Evolutionary conservation across 2,113 vertebrate genomes (phyloP).

Genomic region (Cryptotis parvus): DNA sequence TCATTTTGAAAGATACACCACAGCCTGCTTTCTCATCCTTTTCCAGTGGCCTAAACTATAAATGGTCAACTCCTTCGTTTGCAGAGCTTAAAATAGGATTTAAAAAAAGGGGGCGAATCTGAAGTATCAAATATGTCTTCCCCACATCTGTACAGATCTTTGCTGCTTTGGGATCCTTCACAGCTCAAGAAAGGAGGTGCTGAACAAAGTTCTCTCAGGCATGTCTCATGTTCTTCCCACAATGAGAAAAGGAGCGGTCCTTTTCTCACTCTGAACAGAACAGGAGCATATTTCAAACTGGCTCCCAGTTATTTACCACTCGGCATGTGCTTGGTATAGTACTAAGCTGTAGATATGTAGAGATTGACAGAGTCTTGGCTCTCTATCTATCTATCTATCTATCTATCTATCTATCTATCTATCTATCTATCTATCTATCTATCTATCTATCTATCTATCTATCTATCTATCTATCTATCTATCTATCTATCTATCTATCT

Average conservation of each 20-base stretch:
- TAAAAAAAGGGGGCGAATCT: not conserved
- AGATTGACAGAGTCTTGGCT: not conserved
- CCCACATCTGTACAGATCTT: slow-evolving; percentile 17
- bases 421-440: too few species aligned
- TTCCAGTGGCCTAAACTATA: slow-evolving; percentile 45
- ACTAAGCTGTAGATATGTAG: not conserved
- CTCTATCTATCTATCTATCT: too few species aligned
- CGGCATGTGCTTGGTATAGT: not conserved
- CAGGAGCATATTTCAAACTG: not conserved
- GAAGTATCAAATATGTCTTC: too few species aligned
- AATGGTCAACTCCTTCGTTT: slow-evolving; percentile 29
- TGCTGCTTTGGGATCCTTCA: slow-evolving; percentile 27
- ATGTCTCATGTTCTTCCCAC: not conserved
- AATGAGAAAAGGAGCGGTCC: too few species aligned
- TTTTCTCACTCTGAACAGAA: not conserved
- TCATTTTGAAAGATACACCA: slow-evolving; percentile 38
- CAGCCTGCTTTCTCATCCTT: slow-evolving; percentile 44
- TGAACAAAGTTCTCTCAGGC: not conserved
- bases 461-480: too few species aligned
- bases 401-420: too few species aligned
- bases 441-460: too few species aligned
- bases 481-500: too few species aligned
- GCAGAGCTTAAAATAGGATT: slow-evolving; percentile 43
- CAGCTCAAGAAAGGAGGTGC: not conserved
- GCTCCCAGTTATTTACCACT: slow-evolving; percentile 12